phyloP scores from a whole-genome alignment of 35 echinoderm and acorn worm species.

The Heliocidaris erythrogramma region DNA sequence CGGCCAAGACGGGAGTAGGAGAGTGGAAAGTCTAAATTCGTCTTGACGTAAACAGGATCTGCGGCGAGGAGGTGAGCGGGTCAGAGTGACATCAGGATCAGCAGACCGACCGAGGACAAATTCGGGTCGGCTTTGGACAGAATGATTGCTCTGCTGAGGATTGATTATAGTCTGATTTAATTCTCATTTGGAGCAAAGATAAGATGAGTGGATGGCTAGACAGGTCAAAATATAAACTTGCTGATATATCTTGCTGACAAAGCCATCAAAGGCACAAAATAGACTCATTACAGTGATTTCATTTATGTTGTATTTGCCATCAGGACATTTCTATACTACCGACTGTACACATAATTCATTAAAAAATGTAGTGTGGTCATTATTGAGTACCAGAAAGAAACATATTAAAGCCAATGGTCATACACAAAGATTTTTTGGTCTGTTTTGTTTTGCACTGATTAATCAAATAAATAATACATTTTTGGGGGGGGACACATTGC shows the following conservation, averaged over 20 bases:
- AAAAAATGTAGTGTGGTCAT: too few relatives aligned
- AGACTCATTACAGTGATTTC: too few relatives aligned
- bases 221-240: neutral
- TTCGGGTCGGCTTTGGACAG: neutral
- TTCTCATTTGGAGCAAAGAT: neutral
- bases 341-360: too few relatives aligned
- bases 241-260: neutral
- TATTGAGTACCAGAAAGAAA: too few relatives aligned
- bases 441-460: neutral
- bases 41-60: constrained; percentile 10
- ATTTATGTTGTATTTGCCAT: too few relatives aligned
- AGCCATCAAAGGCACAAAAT: too few relatives aligned
- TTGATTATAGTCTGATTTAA: neutral
- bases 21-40: neutral
- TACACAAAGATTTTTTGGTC: neutral
- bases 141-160: neutral
- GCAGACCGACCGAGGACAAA: neutral
- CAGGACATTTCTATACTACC: too few relatives aligned
- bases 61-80: neutral
- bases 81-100: neutral
- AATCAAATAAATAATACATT: neutral
- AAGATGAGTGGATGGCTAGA: neutral
- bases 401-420: neutral
- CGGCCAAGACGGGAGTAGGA: neutral
- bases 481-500: too few relatives aligned